Conservation (phyloP, 2,888 invertebrate genomes). For the Salpingus planirostris region DNA sequence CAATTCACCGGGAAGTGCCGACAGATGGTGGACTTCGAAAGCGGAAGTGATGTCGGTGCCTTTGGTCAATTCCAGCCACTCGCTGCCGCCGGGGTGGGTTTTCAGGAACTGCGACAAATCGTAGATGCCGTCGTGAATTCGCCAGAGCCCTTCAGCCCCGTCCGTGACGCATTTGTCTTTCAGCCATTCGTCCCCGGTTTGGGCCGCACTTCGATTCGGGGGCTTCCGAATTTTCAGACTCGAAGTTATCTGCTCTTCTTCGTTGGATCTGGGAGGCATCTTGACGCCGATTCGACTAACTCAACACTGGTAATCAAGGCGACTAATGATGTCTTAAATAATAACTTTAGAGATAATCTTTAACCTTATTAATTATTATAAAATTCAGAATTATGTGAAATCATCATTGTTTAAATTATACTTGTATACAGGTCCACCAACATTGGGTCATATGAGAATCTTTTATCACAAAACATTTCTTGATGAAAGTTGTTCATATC, state of each 20-base stretch:
- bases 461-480: too few relatives aligned
- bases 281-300: too few relatives aligned
- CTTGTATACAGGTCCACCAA: too few relatives aligned
- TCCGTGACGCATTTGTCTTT: constrained; percentile 57
- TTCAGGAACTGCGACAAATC: constrained; percentile 72
- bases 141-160: constrained; percentile 70
- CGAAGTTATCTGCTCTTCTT: constrained; percentile 7
- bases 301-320: too few relatives aligned
- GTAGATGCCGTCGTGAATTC: constrained; percentile 68
- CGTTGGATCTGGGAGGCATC: constrained; percentile 10
- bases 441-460: too few relatives aligned
- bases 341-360: too few relatives aligned
- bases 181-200: constrained; percentile 45
- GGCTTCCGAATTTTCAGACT: constrained; percentile 24
- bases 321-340: too few relatives aligned
- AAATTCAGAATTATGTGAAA: too few relatives aligned
- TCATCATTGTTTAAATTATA: too few relatives aligned
- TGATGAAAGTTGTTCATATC: too few relatives aligned
- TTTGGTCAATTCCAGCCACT: constrained; percentile 64
- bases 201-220: constrained; percentile 16
- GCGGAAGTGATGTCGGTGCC: constrained; percentile 76
- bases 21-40: constrained; percentile 66
- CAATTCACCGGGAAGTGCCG: constrained; percentile 44
- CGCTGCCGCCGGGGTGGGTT: constrained; percentile 77
- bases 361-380: too few relatives aligned